Conservation (phyloP, 1,140 invertebrate species). For the Aplysia californica region DNA sequence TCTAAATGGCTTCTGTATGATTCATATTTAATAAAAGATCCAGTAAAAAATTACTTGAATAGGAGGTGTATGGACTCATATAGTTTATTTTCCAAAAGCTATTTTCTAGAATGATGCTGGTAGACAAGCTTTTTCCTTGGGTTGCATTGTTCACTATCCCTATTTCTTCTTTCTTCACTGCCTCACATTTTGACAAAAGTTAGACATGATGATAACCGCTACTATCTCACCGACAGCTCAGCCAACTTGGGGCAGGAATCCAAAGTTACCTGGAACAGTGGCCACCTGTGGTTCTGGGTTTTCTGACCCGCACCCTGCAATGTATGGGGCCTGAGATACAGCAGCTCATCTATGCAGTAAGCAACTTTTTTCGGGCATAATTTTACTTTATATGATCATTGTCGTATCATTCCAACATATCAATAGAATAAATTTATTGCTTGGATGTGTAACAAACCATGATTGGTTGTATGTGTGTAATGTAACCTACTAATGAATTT, state of each 20-base stretch:
- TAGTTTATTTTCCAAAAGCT: background rate
- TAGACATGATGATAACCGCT: background rate
- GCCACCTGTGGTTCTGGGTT: conserved; percentile 33
- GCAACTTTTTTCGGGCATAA: too few relatives aligned
- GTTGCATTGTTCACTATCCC: background rate
- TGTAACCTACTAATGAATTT: too few relatives aligned
- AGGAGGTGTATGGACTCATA: background rate
- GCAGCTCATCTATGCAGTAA: conserved; percentile 29
- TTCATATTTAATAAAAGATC: background rate
- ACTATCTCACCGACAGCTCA: conserved; percentile 25
- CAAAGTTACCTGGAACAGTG: conserved; percentile 36
- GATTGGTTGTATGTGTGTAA: too few relatives aligned
- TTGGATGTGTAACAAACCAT: too few relatives aligned
- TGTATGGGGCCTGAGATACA: background rate
- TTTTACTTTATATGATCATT: too few relatives aligned
- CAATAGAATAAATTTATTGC: too few relatives aligned
- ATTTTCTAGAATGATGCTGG: too few relatives aligned
- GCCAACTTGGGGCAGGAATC: conserved; percentile 33
- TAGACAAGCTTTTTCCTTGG: too few relatives aligned
- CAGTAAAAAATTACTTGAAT: too few relatives aligned
- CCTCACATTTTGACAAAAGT: background rate
- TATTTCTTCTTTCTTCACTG: background rate
- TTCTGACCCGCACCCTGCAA: conserved; percentile 29
- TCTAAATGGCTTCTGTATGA: too few relatives aligned
- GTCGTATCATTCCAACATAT: too few relatives aligned